A percentile compares a stretch with the other conserved stretches of the same genome.
Conservation (phyloP, 2,113 vertebrate species). For the Mohoua ochrocephala region DNA sequence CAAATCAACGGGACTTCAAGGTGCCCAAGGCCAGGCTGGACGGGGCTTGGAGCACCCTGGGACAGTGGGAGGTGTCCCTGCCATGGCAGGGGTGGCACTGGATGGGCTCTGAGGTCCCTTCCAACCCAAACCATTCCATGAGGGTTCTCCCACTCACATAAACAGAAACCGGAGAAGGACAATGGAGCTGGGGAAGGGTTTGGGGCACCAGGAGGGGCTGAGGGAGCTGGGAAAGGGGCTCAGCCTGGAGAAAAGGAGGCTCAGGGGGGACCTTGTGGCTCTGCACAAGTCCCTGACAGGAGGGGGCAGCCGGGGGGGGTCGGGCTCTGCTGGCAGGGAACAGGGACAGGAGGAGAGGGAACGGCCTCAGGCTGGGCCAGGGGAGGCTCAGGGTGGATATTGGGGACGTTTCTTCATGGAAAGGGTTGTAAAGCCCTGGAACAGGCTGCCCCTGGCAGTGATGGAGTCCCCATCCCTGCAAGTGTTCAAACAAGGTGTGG, state of each 20-base stretch:
- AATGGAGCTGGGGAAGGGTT: accelerated
- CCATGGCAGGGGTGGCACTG: not conserved
- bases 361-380: not conserved
- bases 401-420: not conserved
- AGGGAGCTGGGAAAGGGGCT: not conserved
- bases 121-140: not conserved
- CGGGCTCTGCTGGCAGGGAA: not conserved
- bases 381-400: not conserved
- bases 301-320: not conserved
- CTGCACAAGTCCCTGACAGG: not conserved
- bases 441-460: not conserved
- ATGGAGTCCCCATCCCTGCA: too few relatives aligned
- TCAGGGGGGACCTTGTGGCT: not conserved
- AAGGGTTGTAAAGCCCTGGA: not conserved
- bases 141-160: not conserved
- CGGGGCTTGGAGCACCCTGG: not conserved
- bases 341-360: not conserved
- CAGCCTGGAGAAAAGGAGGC: not conserved
- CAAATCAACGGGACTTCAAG: not conserved
- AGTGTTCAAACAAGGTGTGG: not conserved
- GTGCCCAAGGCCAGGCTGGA: not conserved
- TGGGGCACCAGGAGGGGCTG: not conserved
- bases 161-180: not conserved
- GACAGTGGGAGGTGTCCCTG: not conserved
- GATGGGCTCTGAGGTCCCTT: not conserved